Conservation (phyloP, 2,797 vertebrate species). For the Pagetopsis macropterus region DNA sequence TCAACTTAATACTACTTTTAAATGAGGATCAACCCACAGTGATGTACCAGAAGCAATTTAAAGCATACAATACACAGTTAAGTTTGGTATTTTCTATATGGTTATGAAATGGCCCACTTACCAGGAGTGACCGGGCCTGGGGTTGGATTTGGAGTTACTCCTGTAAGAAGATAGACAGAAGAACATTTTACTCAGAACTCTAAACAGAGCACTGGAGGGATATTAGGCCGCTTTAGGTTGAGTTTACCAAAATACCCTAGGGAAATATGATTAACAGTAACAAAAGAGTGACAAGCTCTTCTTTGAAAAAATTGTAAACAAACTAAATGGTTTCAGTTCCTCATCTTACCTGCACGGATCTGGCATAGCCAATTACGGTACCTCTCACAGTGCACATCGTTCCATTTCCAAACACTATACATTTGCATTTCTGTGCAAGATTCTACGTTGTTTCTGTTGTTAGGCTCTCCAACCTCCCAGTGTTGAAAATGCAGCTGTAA, state of each 20-base stretch:
- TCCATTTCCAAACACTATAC: slow-evolving; percentile 78
- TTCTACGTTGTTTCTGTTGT: slow-evolving; percentile 87
- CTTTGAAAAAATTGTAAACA: neutral
- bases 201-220: neutral
- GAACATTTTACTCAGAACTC: neutral
- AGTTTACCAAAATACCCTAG: neutral
- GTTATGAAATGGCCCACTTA: slow-evolving; percentile 7
- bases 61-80: neutral
- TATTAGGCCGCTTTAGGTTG: neutral
- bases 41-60: neutral
- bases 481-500: slow-evolving; percentile 86
- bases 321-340: neutral
- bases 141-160: slow-evolving; percentile 79
- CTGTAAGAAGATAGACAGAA: slow-evolving; percentile 71
- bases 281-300: neutral
- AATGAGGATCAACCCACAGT: neutral
- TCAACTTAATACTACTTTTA: neutral
- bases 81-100: neutral
- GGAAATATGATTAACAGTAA: neutral
- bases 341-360: slow-evolving; percentile 85
- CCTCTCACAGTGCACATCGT: slow-evolving; percentile 86
- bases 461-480: slow-evolving; percentile 89
- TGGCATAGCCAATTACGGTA: slow-evolving; percentile 87
- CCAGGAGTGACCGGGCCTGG: slow-evolving; percentile 53
- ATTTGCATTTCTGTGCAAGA: slow-evolving; percentile 80